Evolutionary conservation across 1,140 invertebrate species (phyloP), one percentile per base, ranked within the genome.

Genomic region (Hesperophylax magnus): DNA sequence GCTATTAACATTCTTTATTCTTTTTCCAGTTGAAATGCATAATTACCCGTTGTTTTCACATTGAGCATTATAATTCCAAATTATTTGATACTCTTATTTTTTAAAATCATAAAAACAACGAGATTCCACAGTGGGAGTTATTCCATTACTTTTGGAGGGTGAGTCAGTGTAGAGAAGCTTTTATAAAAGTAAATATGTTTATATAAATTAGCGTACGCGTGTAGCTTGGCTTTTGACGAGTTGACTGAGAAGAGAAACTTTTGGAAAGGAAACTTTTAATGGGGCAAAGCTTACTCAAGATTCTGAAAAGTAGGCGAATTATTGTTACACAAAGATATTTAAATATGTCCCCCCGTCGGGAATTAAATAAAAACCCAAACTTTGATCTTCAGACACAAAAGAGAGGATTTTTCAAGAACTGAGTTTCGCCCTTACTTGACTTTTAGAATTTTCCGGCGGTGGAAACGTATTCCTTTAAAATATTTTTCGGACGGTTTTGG

Each of bases 291-390:
- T 67, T 67, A 27, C 63, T 67, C 27, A 67, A 67, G 63, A 67
- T 17, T 65, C 15, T 34, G 22, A 24, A 20, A 11, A n/a, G 31
- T 27, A 67, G 63, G 63, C 27, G 15, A 67, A 67, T 67, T 67
- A 67, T 67, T 67, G 63, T 67, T 67, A 67, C 27, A 67, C 63
- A 67, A 31, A 67, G 63, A 67, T 34, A 67, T 67, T 67, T 67
- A 67, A 67, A 67, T 67, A 67, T 67, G 63, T 67, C 63, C 63
- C 31, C 63, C 22, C 27, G 17, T 22, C 31, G 11, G 63, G 27
- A 67, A 67, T 67, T 67, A 67, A 67, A 67, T 67, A 67, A 67
- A 67, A 67, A 67, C n/a, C 31, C 31, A 8, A 31, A 67, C 63
- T 67, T 67, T 67, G 63, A 67, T 67, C 27, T 67, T 39, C 63